phyloP scores from a whole-genome alignment of 2,113 vertebrate species.

The Amia ocellicauda region DNA sequence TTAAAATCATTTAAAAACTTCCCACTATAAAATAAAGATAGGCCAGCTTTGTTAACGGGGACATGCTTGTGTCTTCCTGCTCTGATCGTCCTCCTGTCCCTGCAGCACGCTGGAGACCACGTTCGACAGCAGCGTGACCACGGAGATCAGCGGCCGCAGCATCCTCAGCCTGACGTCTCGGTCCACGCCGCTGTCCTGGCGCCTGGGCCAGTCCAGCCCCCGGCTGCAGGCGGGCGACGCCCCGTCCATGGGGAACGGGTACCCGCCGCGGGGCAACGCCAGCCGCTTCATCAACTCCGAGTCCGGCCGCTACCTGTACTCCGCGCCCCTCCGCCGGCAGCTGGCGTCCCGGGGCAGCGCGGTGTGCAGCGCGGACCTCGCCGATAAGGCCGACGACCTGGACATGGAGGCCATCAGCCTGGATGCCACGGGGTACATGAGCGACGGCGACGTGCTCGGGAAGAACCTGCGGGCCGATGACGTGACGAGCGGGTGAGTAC shows the following conservation, averaged over 20 bases:
- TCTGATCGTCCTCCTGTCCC: slow-evolving; percentile 2
- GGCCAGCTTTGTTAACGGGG: no score
- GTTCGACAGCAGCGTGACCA: slow-evolving; percentile 85
- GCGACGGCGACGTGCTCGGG: slow-evolving; percentile 89
- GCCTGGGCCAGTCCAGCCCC: slow-evolving; percentile 89
- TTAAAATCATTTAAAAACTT: no score
- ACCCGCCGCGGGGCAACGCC: slow-evolving; percentile 69
- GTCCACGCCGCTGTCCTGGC: slow-evolving; percentile 82
- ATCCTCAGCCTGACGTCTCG: slow-evolving; percentile 83
- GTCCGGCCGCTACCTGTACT: slow-evolving; percentile 76
- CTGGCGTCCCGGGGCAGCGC: slow-evolving; percentile 73
- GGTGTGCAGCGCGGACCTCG: slow-evolving; percentile 71
- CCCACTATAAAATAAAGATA: no score
- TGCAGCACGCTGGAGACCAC: slow-evolving; percentile 90
- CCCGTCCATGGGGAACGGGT: slow-evolving; percentile 83
- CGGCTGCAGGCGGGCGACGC: slow-evolving; percentile 94
- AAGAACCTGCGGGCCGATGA: slow-evolving; percentile 89
- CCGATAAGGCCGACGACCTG: slow-evolving; percentile 74
- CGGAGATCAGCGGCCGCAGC: slow-evolving; percentile 82
- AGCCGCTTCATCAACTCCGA: slow-evolving; percentile 64
- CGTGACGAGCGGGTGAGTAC: slow-evolving; percentile 85
- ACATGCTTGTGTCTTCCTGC: not conserved
- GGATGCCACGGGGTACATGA: slow-evolving; percentile 94
- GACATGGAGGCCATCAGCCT: slow-evolving; percentile 76
- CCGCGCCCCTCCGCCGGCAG: slow-evolving; percentile 78